Conservation (phyloP, 2,888 invertebrate species). For the Eupithecia insigniata region DNA sequence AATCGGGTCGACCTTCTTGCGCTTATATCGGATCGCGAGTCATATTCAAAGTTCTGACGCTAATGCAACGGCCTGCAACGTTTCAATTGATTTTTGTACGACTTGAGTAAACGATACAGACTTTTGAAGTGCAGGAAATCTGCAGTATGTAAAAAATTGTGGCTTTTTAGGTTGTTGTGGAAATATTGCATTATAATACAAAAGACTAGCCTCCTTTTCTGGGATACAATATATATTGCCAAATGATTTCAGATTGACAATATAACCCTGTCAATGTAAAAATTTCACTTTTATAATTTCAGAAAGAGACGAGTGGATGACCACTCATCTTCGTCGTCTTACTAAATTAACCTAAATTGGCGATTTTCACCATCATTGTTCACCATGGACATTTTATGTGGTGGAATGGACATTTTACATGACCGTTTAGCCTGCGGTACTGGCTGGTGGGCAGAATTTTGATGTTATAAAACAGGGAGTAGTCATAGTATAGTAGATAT, state of each 20-base stretch:
- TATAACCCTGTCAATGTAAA: no score
- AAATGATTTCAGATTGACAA: neutral
- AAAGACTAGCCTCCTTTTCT: neutral
- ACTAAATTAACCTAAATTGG: no score
- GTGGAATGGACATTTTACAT: no score
- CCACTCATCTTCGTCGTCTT: no score
- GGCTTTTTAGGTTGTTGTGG: neutral
- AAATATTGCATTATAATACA: neutral
- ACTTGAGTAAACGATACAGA: conserved; percentile 28
- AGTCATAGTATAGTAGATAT: neutral
- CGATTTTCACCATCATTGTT: no score
- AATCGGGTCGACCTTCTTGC: conserved; percentile 67
- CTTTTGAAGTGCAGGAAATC: neutral
- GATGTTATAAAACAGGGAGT: neutral
- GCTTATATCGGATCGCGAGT: conserved; percentile 57
- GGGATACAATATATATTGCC: neutral
- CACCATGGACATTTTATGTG: no score
- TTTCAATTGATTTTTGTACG: conserved; percentile 44
- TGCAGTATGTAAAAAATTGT: neutral
- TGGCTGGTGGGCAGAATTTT: neutral
- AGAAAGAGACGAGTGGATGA: neutral
- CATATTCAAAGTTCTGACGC: conserved; percentile 54
- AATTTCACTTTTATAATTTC: no score
- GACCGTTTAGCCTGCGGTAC: neutral
- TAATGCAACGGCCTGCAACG: conserved; percentile 53